Conservation (phyloP, 1,140 invertebrate genomes). For the Trichonephila clavata region DNA sequence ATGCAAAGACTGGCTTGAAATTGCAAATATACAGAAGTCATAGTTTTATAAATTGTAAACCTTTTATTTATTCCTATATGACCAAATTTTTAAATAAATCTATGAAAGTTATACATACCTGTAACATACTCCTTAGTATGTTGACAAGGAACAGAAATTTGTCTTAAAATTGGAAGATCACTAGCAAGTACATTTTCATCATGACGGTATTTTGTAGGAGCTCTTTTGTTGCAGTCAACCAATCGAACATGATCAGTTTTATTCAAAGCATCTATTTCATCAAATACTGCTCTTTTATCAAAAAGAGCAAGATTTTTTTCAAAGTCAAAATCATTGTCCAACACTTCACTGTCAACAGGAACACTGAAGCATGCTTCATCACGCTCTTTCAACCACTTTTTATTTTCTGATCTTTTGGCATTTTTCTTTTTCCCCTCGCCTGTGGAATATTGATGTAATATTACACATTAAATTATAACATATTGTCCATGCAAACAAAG, state of each 20-base stretch:
- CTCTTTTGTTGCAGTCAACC: slow-evolving; percentile 79
- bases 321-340: slow-evolving; percentile 93
- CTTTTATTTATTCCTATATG: too few species aligned
- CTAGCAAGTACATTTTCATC: slow-evolving; percentile 92
- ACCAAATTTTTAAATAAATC: too few species aligned
- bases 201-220: slow-evolving; percentile 85
- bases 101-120: slow-evolving; percentile 79
- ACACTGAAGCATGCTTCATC: slow-evolving; percentile 86
- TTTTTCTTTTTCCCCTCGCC: slow-evolving; percentile 59
- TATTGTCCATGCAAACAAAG: too few species aligned
- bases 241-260: slow-evolving; percentile 86
- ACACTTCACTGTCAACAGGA: slow-evolving; percentile 83
- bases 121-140: slow-evolving; percentile 88
- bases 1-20: too few species aligned
- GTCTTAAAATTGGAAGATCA: slow-evolving; percentile 85
- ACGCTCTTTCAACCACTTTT: slow-evolving; percentile 81
- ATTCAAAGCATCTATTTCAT: slow-evolving; percentile 86
- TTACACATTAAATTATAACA: background rate
- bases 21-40: too few species aligned
- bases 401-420: slow-evolving; percentile 80
- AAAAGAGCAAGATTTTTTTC: slow-evolving; percentile 95
- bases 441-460: background rate
- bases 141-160: slow-evolving; percentile 87
- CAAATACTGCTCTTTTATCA: slow-evolving; percentile 88
- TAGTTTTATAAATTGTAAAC: too few species aligned